Base-by-base conservation (phyloP, 2,113 vertebrate genomes). In the Gasterosteus aculeatus region DNA sequence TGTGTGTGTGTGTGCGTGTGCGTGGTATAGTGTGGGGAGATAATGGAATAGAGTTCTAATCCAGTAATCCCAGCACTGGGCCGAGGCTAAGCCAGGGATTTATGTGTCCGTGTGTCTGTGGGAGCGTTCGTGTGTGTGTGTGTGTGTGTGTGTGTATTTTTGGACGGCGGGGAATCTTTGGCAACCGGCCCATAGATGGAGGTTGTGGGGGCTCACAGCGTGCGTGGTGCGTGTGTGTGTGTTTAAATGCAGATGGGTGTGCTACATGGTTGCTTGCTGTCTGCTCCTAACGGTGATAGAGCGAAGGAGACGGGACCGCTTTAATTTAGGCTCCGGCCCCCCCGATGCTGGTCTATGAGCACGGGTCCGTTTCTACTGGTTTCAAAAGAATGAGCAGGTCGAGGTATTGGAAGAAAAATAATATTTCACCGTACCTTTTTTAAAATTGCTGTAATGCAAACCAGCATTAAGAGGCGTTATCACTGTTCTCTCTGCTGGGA, bases 11-110 rank as follows among this genome's bases (percentile, higher is more conserved):
- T 53, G 51, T 33, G 62, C 19, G 72, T 39, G 75, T 7, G 16
- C 1, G 42, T 56, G 69, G 77, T 82, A 84, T 88, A 91, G 89
- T 91, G 90, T 91, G 87, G 78, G 77, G 88, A 94, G 91, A 94
- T 94, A 94, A 94, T 94, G 92, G 93, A 93, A 94, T 95, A 93
- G 91, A 93, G 86, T 90, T 94, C 92, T 94, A 94, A 94, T 94
- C 93, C 93, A 69, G 87, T 93, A 94, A 94, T 94, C 94, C 93
- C 78, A 78, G 92, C 89, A 93, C 90, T 92, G 92, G 91, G 89
- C 91, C 80, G 89, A 88, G 92, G 93, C 92, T 94, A 94, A 94
- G 86, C 92, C 90, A 86, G 91, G 92, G 93, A 94, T 90, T 87
- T 93, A 15, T 66, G 64, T 66, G 65, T 72, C 73, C 78, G 56